Conservation (phyloP, 2,113 vertebrate species). For the Chaenogobius annularis region DNA sequence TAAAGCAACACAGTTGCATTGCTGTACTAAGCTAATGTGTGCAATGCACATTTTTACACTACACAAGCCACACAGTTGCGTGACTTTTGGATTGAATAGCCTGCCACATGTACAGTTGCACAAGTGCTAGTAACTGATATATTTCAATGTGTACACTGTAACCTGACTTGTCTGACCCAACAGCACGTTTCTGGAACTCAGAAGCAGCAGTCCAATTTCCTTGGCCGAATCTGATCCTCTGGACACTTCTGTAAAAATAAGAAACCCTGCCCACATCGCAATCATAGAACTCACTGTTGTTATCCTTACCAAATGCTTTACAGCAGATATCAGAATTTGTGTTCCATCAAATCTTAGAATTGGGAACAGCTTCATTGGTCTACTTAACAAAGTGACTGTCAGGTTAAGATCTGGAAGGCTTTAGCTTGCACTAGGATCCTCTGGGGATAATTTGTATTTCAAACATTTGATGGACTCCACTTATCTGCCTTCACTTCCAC, state of each 20-base stretch:
- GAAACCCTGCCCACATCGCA: slow-evolving; percentile 50
- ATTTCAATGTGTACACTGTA: slow-evolving; percentile 18
- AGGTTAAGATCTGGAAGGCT: slow-evolving; percentile 35
- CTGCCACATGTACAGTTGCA: slow-evolving; percentile 74
- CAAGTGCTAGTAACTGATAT: slow-evolving; percentile 69
- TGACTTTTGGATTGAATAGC: slow-evolving; percentile 13
- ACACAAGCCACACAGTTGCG: slow-evolving; percentile 63
- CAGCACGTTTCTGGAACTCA: slow-evolving; percentile 55
- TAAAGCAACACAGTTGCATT: slow-evolving; percentile 65
- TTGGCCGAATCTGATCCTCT: slow-evolving; percentile 62
- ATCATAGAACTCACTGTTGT: slow-evolving; percentile 65
- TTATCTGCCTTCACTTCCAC: slow-evolving; percentile 79
- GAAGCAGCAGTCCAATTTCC: slow-evolving; percentile 65
- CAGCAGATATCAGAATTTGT: slow-evolving; percentile 64
- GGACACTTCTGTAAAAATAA: slow-evolving; percentile 74
- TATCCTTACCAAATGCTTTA: slow-evolving; percentile 72
- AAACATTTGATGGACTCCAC: slow-evolving; percentile 70
- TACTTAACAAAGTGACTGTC: slow-evolving; percentile 54
- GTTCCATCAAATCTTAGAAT: slow-evolving; percentile 66
- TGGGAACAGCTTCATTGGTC: slow-evolving; percentile 54
- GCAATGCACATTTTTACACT: slow-evolving; percentile 74
- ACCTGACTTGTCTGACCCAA: slow-evolving; percentile 62
- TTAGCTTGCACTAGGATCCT: slow-evolving; percentile 15
- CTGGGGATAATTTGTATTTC: slow-evolving; percentile 42
- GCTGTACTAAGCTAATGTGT: slow-evolving; percentile 55